Base-by-base conservation (phyloP, 2,113 vertebrate species). In the Oncorhynchus gorbuscha region DNA sequence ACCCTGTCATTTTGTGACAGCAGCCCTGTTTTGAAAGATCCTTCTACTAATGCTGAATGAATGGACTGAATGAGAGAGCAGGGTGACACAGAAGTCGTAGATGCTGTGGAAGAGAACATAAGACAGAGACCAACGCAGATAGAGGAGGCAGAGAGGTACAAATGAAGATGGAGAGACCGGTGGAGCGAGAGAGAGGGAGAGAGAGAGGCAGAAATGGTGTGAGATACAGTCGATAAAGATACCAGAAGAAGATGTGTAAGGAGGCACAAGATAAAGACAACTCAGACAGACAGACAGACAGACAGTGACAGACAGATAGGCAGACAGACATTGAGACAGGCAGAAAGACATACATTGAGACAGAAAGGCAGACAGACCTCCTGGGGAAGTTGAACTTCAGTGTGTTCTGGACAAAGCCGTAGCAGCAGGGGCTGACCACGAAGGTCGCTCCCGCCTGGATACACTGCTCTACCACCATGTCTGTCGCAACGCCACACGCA, bases 351-450 rank as follows among this genome's bases (percentile, higher is more conserved):
- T 87, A 51, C 35, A 35, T 35, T 35, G 6, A 35, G 24, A 32
- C 32, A 24, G 32, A 24, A 51, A 58, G 26, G 24, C 26, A 16
- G 22, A 75, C 67, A 65, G 4, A 99, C 98, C 98, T 99, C 89
- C 89, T 94, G 71, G 98, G 97, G 85, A 98, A 99, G 72, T 87
- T 93, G 89, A 97, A 96, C 91, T 96, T 98, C 72, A 94, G 77
- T 1, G 97, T 99, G 55, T 98, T 99, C 87, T 99, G 97, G 84
- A 99, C 95, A 91, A 99, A 99, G 72, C 98, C 98, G 0, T 99
- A 99, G 89, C 98, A 99, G 89, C 98, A 99, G 0, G 98, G 97
- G 71, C 96, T 96, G 45, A 98, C 79, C 83, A 98, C 93, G 59
- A 99, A 99, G 70, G 95, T 89, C 13, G 97, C 96, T 30, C 79